Conservation (phyloP, 2,888 invertebrate species). For the Trissoscelio sp. region DNA sequence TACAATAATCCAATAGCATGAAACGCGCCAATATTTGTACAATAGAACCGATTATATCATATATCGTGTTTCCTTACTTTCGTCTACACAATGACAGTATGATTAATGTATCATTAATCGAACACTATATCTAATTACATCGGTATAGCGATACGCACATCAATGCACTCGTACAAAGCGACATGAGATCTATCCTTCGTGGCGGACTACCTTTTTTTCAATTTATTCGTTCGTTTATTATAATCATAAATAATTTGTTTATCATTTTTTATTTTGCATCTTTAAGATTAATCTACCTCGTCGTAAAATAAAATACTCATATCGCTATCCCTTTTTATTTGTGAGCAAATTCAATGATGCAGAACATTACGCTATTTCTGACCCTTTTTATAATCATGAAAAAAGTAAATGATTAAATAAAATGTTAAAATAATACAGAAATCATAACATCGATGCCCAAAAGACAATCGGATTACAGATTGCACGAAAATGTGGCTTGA, state of each 20-base stretch:
- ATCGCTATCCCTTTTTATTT: constrained; percentile 27
- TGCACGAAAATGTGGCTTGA: constrained; percentile 23
- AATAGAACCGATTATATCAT: constrained; percentile 55
- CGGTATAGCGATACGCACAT: constrained; percentile 48
- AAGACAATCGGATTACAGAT: constrained; percentile 28
- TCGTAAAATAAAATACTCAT: constrained; percentile 1
- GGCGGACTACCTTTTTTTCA: constrained; percentile 29
- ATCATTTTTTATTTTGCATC: not conserved
- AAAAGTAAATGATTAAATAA: constrained; percentile 5
- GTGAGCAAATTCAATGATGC: constrained; percentile 49
- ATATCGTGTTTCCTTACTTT: constrained; percentile 41
- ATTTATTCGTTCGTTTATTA: not conserved
- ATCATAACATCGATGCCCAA: constrained; percentile 12
- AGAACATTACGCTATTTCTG: constrained; percentile 27
- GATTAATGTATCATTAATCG: constrained; percentile 56
- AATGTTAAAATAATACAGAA: not conserved
- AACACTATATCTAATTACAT: constrained; percentile 55
- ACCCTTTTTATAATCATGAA: constrained; percentile 12
- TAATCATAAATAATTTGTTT: not conserved
- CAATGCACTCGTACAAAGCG: constrained; percentile 66
- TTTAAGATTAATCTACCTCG: not conserved
- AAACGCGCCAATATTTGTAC: constrained; percentile 38
- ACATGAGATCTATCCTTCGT: constrained; percentile 63
- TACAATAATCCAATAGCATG: not conserved
- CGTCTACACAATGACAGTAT: constrained; percentile 66